phyloP scores from a whole-genome alignment of 2,888 invertebrate species.

The Nemurella pictetii region DNA sequence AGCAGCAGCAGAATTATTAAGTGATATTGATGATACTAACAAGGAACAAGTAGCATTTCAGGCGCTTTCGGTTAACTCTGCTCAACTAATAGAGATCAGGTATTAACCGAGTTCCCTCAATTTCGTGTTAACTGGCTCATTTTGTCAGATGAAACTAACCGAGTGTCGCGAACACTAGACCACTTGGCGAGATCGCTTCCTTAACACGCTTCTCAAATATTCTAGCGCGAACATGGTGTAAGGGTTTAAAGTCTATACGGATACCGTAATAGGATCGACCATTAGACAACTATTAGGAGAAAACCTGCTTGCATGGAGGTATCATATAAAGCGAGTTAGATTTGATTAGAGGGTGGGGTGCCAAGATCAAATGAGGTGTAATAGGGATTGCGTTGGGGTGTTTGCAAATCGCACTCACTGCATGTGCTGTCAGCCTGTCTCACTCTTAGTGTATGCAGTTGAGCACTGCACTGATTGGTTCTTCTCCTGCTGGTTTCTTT shows the following conservation, averaged over 20 bases:
- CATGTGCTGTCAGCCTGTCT: slow-evolving; percentile 7
- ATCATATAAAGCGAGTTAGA: not conserved
- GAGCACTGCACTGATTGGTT: slow-evolving; percentile 42
- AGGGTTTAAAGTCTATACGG: not conserved
- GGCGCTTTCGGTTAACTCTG: not conserved
- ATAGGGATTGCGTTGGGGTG: not conserved
- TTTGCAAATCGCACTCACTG: not conserved
- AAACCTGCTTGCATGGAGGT: not conserved
- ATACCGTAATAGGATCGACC: not conserved
- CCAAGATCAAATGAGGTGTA: not conserved
- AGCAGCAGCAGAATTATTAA: not conserved
- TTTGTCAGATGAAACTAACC: not conserved
- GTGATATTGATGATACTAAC: not conserved
- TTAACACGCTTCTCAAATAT: not conserved
- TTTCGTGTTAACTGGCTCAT: not conserved
- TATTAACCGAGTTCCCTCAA: not conserved
- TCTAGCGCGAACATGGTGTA: not conserved
- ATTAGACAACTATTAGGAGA: not conserved
- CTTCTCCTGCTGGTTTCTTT: slow-evolving; percentile 55
- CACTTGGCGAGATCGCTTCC: not conserved
- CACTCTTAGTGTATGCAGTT: slow-evolving; percentile 17
- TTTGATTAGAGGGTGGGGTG: not conserved
- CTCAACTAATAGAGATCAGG: not conserved
- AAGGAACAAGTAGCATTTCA: not conserved
- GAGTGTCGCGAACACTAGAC: not conserved